Evolutionary conservation across 2,888 invertebrate genomes (phyloP), one percentile per base, ranked within the genome.

Genomic region (Lasioglossum morio): DNA sequence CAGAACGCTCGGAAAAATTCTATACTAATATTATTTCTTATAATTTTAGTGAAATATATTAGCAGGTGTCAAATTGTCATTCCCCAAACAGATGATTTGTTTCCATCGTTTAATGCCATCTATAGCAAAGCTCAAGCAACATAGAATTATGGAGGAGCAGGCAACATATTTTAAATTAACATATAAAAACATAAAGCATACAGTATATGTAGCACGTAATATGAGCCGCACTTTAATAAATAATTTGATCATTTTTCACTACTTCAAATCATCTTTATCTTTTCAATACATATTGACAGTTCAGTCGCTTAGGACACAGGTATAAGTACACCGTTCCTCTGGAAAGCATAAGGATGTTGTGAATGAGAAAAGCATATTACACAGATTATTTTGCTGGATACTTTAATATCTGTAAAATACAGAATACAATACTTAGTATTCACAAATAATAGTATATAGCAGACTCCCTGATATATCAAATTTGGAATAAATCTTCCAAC

Each of bases 401-500:
- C 7, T 27, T 43, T 57, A 14, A 57, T 37, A 16, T n/a, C 27
- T 14, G 1, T 40, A 23, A 34, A 30, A 72, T 19, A 66, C 10
- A 4, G 4, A 23, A 69, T 27, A 34, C 48, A 34, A 10, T 66
- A 14, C 34, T 30, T 74, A 34, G 60, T 57, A 46, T 77, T 63
- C 16, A 19, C 48, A 34, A 60, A 75, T 19, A 84, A 79, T 66
- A 66, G 27, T 72, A 57, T 63, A 27, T 19, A 1, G 5, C 8
- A 14, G 70, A 16, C 0, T 2, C 0, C 0, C 0, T 40, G 2
- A 83, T 73, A 77, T 63, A 0, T 0, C 19, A 72, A 43, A 63
- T 79, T 82, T 60, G 48, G 53, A 37, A 60, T 48, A 4, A 46
- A 8, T 37, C 34, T 19, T 77, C 23, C 79, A 90, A 82, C 81